A percentile compares a stretch with the other conserved stretches of the same genome.
These are phyloP conservation scores for Brachynemurus nebulosus DNA, from an alignment of 2,888 invertebrate species.

Conservation along the genomic window DNA sequence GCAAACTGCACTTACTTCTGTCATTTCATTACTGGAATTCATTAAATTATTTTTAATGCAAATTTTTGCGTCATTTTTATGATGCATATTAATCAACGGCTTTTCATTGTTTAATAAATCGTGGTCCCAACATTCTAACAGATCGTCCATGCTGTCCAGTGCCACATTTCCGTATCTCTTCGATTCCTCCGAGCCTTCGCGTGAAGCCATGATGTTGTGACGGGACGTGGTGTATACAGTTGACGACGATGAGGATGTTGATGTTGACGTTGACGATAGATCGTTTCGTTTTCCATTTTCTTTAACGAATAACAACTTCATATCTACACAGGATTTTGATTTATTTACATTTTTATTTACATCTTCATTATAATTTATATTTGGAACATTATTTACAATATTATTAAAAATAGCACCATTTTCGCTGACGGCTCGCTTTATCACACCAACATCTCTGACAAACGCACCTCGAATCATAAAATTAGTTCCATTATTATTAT, in stretches of 20 bases:
- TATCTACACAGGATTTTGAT: conserved; percentile 7
- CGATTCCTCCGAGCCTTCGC: background rate
- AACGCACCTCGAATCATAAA: conserved; percentile 4
- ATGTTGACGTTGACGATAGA: conserved; percentile 1
- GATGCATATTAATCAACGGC: background rate
- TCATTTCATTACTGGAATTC: background rate
- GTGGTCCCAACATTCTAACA: conserved; percentile 35
- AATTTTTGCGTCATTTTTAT: conserved; percentile 1
- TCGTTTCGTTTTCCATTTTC: conserved; percentile 13
- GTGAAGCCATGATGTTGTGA: background rate
- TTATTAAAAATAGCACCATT: background rate
- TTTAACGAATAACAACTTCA: conserved; percentile 6
- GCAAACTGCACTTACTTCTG: background rate
- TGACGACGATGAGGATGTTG: background rate
- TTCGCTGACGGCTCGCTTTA: conserved; percentile 4
- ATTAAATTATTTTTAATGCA: background rate
- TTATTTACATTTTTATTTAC: conserved; percentile 2
- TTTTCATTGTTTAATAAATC: conserved; percentile 13
- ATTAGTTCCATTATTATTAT: too few species aligned
- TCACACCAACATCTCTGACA: conserved; percentile 5
- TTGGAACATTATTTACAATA: background rate
- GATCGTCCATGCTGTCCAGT: too few species aligned
- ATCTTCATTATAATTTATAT: background rate
- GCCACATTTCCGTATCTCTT: conserved; percentile 9
- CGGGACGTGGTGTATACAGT: conserved; percentile 11